Evolutionary conservation across 2,113 vertebrate genomes (phyloP).

Genomic region (Gymnorhina tibicen): DNA sequence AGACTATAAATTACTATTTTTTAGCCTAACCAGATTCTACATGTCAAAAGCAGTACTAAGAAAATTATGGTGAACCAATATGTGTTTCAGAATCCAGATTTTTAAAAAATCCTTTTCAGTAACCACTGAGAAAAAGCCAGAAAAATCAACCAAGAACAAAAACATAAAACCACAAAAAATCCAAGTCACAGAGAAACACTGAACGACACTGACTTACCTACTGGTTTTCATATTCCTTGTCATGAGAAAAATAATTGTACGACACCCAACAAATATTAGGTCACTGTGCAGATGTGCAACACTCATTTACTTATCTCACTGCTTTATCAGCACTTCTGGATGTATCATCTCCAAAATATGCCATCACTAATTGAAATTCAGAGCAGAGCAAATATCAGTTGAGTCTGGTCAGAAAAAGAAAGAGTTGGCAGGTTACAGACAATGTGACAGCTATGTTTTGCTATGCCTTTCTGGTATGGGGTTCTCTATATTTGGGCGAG

Average conservation of each 20-base stretch:
- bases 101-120: background rate
- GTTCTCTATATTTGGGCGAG: background rate
- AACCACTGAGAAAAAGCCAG: background rate
- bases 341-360: background rate
- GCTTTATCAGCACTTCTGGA: background rate
- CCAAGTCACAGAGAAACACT: background rate
- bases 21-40: constrained; percentile 19
- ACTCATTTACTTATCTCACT: background rate
- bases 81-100: background rate
- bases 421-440: background rate
- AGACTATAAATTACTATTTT: constrained; percentile 26
- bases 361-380: background rate
- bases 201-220: background rate
- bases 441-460: background rate
- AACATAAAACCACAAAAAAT: background rate
- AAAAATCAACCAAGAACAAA: background rate
- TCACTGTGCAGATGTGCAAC: background rate
- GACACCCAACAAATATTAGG: background rate
- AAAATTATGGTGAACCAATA: background rate
- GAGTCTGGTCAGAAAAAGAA: background rate
- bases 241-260: background rate
- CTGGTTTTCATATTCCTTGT: background rate
- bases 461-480: background rate
- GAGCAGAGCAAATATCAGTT: background rate
- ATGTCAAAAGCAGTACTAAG: background rate